These are phyloP conservation scores for Polydesmus complanatus DNA, from an alignment of 2,888 invertebrate species.

Conservation along the genomic window DNA sequence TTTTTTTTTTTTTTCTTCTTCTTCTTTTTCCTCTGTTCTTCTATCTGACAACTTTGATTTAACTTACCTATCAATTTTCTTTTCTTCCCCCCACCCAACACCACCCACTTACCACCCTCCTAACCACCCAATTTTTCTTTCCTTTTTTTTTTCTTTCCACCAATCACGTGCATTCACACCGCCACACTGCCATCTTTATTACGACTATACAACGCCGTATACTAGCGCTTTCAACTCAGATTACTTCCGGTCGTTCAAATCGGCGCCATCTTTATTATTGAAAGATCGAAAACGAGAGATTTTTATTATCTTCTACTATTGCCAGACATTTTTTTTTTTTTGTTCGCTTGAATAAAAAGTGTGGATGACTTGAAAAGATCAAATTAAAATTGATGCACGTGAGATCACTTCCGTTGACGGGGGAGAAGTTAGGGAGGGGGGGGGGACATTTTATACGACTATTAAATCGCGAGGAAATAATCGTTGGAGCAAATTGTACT, in stretches of 20 bases:
- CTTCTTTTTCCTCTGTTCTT: too few relatives aligned
- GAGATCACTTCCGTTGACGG: not conserved
- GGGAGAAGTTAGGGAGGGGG: not conserved
- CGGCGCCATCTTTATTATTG: not conserved
- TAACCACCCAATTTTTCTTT: too few relatives aligned
- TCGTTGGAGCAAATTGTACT: too few relatives aligned
- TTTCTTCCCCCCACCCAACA: not conserved
- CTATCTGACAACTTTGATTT: not conserved
- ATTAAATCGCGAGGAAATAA: too few relatives aligned
- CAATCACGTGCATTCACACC: too few relatives aligned
- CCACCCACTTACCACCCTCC: not conserved
- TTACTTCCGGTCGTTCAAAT: not conserved
- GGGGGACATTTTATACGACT: too few relatives aligned
- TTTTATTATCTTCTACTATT: not conserved
- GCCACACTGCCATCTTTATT: too few relatives aligned
- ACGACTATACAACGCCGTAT: too few relatives aligned
- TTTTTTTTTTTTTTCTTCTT: too few relatives aligned
- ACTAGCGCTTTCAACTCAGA: not conserved
- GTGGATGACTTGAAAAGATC: not conserved
- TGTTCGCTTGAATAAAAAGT: not conserved
- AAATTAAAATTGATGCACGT: not conserved
- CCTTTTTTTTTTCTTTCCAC: too few relatives aligned
- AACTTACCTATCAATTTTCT: not conserved
- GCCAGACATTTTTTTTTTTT: too few relatives aligned
- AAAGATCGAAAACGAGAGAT: not conserved